Base-by-base conservation (phyloP, 2,888 invertebrate species). In the Drosophila siamana region DNA sequence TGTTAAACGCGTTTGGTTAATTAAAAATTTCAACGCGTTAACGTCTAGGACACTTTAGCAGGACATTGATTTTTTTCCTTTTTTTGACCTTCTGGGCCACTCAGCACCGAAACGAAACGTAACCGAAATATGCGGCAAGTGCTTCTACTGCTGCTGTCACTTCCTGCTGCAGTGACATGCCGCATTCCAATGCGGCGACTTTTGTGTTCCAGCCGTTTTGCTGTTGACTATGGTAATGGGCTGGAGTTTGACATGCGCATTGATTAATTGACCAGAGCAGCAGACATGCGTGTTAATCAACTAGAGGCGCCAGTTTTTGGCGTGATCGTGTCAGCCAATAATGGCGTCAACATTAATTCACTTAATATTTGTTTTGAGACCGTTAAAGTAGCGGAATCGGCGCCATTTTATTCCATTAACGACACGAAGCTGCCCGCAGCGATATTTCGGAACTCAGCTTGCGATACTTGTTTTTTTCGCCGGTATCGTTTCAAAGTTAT, bases 11-110 rank as follows among this genome's bases (percentile, higher is more conserved):
- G 33, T 44, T 19, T 71, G 52, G 9, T 54, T 60, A 59, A 76
- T 69, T 67, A 66, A 48, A 63, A 50, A 46, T 57, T 30, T 43
- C 28, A 30, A 65, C 38, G 60, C 24, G 60, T 46, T 47, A 16
- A 38, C 43, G 22, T 36, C 26, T 26, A 48, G 44, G 44, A 54
- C 13, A 55, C 55, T 65, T 64, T 59, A 54, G 8, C 62, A 54
- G 19, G 51, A 51, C 48, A 80, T 86, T 84, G 86, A 86, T 82
- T 86, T 82, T 84, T 80, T 33, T 33, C 2, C 77, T 82, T 86
- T 82, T 84, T 80, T 72, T 79, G 79, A 79, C 79, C 79, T 79
- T 79, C 79, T 74, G 54, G 24, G 54, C 46, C 41, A 51, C 26
- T 43, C 62, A 65, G 61, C 54, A 54, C 40, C 11, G 33, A 4